Percentiles rank a stretch among this genome's conserved stretches.
phyloP scores from a whole-genome alignment of 2,888 invertebrate species.

The Strigamia transsilvanica region DNA sequence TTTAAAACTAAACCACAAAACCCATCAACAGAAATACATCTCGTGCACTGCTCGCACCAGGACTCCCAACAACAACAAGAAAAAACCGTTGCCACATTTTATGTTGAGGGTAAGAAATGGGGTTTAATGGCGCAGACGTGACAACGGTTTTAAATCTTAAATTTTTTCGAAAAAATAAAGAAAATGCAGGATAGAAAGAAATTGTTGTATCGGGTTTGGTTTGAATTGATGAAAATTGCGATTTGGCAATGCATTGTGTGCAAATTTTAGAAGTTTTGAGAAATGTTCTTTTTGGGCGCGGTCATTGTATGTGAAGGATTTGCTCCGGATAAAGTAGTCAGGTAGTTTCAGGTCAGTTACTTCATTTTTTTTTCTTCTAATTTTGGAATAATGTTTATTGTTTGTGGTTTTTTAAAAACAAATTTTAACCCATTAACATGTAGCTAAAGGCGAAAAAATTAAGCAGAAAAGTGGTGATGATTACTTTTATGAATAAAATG shows the following conservation, averaged over 20 bases:
- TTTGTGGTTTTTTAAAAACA: background rate
- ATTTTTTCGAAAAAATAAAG: no score
- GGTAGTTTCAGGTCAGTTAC: conserved; percentile 1
- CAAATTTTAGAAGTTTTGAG: background rate
- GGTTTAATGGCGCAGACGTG: no score
- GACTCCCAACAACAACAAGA: background rate
- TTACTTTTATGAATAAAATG: background rate
- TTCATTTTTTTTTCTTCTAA: background rate
- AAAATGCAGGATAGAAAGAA: no score
- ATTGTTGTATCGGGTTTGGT: no score
- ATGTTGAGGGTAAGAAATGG: background rate
- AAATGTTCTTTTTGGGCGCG: conserved; percentile 10
- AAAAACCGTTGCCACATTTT: background rate
- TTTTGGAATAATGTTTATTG: conserved; percentile 10
- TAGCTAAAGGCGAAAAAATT: background rate
- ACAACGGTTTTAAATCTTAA: no score
- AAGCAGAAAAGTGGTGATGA: background rate
- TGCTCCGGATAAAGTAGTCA: background rate
- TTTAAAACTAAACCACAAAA: background rate
- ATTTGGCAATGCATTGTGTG: no score
- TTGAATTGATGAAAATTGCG: no score
- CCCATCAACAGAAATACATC: background rate
- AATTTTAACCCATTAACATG: conserved; percentile 14
- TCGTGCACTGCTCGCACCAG: background rate
- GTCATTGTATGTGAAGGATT: conserved; percentile 13